phyloP scores from a whole-genome alignment of 2,888 invertebrate species.

The Tipula helvola region DNA sequence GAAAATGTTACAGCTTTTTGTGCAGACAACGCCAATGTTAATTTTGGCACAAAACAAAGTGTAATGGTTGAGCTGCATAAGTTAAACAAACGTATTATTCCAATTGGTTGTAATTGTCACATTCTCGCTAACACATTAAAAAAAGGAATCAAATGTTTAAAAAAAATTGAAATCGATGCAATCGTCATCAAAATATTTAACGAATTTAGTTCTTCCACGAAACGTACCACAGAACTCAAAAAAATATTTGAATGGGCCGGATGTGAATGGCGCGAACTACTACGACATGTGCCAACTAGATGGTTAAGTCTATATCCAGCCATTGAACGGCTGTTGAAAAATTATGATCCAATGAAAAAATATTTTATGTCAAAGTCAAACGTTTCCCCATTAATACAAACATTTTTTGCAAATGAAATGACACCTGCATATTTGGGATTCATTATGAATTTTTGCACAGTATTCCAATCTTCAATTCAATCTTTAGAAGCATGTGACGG shows the following conservation, averaged over 20 bases:
- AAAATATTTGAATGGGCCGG: neutral
- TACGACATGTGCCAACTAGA: neutral
- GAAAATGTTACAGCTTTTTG: too few relatives aligned
- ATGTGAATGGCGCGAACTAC: too few relatives aligned
- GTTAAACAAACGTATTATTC: neutral
- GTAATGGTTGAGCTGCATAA: too few relatives aligned
- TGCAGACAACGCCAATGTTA: neutral
- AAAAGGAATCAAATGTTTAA: neutral
- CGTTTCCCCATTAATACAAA: neutral
- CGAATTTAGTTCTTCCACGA: too few relatives aligned
- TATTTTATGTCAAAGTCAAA: neutral
- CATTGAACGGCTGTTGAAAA: neutral
- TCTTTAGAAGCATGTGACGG: neutral
- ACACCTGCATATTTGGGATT: too few relatives aligned
- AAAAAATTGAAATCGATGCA: neutral
- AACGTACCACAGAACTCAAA: neutral
- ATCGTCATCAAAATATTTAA: too few relatives aligned
- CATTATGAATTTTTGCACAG: too few relatives aligned
- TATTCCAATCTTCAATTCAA: too few relatives aligned
- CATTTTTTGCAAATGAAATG: too few relatives aligned
- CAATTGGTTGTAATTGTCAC: too few relatives aligned
- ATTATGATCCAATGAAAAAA: neutral
- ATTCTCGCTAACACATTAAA: too few relatives aligned
- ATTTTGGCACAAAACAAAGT: neutral
- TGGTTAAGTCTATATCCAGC: neutral